Evolutionary conservation across 2,888 invertebrate genomes (phyloP).

Genomic region (Eueremaeus valkanovi): DNA sequence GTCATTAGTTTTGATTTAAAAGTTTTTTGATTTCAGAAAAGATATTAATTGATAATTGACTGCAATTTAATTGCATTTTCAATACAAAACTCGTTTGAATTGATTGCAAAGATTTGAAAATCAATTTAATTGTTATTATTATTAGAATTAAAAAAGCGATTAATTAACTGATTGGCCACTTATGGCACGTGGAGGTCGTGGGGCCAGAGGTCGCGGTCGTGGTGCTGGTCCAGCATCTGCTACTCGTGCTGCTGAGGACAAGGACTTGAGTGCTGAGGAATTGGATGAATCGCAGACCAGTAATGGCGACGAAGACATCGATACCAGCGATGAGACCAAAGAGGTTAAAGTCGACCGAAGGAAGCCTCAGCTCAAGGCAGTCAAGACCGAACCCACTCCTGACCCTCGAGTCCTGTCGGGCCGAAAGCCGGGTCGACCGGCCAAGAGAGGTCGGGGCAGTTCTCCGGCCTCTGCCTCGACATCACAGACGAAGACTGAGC

Average conservation of each 20-base stretch:
- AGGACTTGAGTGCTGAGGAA: slow-evolving; percentile 5
- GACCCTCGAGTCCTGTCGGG: not conserved
- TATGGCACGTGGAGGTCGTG: slow-evolving; percentile 8
- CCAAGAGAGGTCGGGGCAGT: not conserved
- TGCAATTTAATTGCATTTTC: not conserved
- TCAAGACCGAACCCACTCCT: not conserved
- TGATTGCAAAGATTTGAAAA: not conserved
- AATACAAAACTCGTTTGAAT: not conserved
- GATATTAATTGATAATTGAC: not conserved
- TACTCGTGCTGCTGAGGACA: not conserved
- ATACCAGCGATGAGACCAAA: not conserved
- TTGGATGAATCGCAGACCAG: not conserved
- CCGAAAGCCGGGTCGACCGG: slow-evolving; percentile 9
- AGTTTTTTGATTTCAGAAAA: not conserved
- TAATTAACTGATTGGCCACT: not conserved
- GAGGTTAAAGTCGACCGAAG: slow-evolving; percentile 18
- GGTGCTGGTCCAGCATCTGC: not conserved
- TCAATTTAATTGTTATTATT: not conserved
- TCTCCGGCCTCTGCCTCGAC: not conserved
- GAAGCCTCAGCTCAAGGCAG: slow-evolving; percentile 22
- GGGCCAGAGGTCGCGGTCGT: not conserved
- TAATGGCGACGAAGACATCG: not conserved
- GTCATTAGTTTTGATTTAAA: not conserved
- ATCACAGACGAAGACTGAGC: not conserved
- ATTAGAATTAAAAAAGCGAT: not conserved